Base-by-base conservation (phyloP, 1,140 invertebrate genomes). In the Halotydeus destructor region DNA sequence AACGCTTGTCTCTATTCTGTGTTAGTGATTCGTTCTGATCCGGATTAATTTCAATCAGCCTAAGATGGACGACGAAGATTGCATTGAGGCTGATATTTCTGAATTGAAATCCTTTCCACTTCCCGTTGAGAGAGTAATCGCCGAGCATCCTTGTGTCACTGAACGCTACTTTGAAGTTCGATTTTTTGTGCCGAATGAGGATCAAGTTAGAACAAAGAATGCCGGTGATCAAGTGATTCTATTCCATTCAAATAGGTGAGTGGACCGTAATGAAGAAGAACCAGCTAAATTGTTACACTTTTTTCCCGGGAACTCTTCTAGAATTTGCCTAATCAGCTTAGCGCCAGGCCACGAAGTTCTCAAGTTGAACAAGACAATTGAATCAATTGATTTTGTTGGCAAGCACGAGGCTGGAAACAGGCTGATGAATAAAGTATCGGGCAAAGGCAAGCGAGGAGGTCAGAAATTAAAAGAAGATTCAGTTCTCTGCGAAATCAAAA, bases 371-470 rank as follows among this genome's bases (percentile, higher is more conserved):
- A 41, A n/a, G 5, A 12, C 6, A 21, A 32, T 41, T 24, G 9
- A 31, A 12, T 11, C 19, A 21, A 11, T 41, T 41, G 27, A 32
- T 22, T 41, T 41, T 27, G 25, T 21, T 21, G 38, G 27, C 2
- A 31, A 31, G n/a, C 12, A 38, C 1, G 33, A 25, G 14, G 14
- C 31, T 5, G n/a, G n/a, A n/a, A 38, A 47, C 26, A 9, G 45
- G 19, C 24, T 38, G 16, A 19, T 32, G 2, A 46, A 46, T 24
- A 46, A 46, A 40, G 45, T 47, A 2, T 37, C 24, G 9, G 45
- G 45, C 25, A 47, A 47, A 38, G 31, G 23, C 12, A 47, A 47
- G 28, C 37, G 34, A 31, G 45, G 45, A 18, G 45, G 45, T 2
- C 45, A 47, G 25, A 34, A 35, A 23, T 21, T 47, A 1, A 28